phyloP scores from a whole-genome alignment of 2,797 vertebrate species.

The Acridotheres tristis region DNA sequence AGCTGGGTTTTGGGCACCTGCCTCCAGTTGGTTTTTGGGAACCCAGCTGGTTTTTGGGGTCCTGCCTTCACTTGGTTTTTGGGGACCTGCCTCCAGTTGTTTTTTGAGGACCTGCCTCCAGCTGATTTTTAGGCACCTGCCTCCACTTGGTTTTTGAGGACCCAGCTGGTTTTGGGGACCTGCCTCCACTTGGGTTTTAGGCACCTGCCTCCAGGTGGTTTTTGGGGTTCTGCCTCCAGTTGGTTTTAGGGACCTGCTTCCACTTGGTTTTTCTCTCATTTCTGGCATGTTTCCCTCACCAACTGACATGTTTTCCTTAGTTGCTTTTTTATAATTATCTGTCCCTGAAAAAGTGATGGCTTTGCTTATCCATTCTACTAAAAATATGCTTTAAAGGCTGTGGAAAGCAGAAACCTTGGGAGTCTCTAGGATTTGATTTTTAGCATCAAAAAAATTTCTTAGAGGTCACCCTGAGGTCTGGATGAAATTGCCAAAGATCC shows the following conservation, averaged over 20 bases:
- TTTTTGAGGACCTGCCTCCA: not conserved
- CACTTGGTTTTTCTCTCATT: not conserved
- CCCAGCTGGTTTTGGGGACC: too few relatives aligned
- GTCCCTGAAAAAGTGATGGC: not conserved
- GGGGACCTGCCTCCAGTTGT: not conserved
- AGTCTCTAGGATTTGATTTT: not conserved
- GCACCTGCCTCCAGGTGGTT: too few relatives aligned
- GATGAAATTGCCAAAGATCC: not conserved
- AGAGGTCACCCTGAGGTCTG: not conserved
- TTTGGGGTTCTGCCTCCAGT: too few relatives aligned
- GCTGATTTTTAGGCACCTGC: too few relatives aligned
- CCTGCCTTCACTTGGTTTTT: not conserved
- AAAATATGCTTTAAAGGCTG: not conserved
- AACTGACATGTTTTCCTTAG: not conserved
- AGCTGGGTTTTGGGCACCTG: too few relatives aligned
- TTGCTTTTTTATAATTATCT: not conserved
- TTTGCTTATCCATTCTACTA: not conserved
- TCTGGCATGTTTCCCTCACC: not conserved
- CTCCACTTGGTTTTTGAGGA: too few relatives aligned
- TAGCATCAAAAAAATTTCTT: not conserved
- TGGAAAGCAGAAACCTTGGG: not conserved
- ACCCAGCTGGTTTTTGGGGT: not conserved
- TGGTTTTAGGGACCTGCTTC: not conserved
- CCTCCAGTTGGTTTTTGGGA: not conserved
- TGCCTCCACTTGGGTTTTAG: too few relatives aligned